Evolutionary conservation across 2,888 invertebrate genomes (phyloP), one percentile per base, ranked within the genome.

Genomic region (Subacronicta megacephala): DNA sequence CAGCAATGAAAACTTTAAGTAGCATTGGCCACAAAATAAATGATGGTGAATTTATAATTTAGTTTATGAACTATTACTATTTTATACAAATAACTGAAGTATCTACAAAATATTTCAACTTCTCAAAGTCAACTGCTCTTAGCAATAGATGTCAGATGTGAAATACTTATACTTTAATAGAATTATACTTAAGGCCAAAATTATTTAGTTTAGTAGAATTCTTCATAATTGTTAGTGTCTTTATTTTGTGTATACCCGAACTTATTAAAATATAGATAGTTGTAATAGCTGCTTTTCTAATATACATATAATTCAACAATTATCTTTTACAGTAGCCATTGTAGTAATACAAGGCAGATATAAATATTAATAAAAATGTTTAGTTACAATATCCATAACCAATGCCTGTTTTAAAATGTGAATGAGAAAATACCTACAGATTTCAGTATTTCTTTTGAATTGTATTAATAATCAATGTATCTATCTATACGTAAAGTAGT

Each of bases 251-350:
- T 46, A 45, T 3, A 7, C 18, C 5, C 16, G 36, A 44, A 15
- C 35, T 35, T 1, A 20, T 10, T 31, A 26, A 45, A 29, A 23
- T 20, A 40, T 56, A 42, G 17, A n/a, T 26, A 10, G 17, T 49
- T n/a, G 20, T 43, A 56, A 41, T 36, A 74, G 72, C 68, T 75
- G 73, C 73, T 44, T 52, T 56, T 52, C 72, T 60, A 54, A 70
- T 72, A 72, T 66, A 70, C 62, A 72, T 56, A 66, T 52, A 35
- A 63, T 58, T 56, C 10, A 50, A 59, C 50, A 23, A 61, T 31
- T 53, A 45, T 43, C 5, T 36, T 56, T 44, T 36, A n/a, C 49
- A 31, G n/a, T 31, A 31, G 31, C 5, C n/a, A 31, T n/a, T n/a
- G 31, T 33, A 44, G 13, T 44, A 44, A 29, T 47, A 20, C 17